Base-by-base conservation (phyloP, 2,888 invertebrate species). In the Portevinia maculata region DNA sequence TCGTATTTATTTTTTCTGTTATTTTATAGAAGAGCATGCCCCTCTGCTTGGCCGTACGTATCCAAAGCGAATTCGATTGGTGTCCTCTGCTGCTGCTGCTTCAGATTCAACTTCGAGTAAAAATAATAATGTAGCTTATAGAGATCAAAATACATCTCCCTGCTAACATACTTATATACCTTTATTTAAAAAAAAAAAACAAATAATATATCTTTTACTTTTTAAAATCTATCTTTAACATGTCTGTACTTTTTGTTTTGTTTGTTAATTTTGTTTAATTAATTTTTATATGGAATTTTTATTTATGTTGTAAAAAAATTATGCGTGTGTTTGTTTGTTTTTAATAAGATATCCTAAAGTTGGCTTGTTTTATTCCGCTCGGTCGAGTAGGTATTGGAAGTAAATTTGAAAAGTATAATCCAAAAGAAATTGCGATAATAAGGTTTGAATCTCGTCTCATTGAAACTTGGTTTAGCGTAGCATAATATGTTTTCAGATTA, bases 21-120 rank as follows among this genome's bases (percentile, higher is more conserved):
- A 79, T 86, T 86, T 85, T 91, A 88, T 91, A 91, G 92, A 92
- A 89, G 91, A 92, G 91, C 91, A 92, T 91, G 91, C 90, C 87
- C 91, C 92, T 88, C 90, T 92, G 90, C 91, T 92, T 89, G 90
- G 90, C 88, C 90, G 90, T 88, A 89, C 89, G 85, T 89, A 89
- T 87, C 87, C 70, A 62, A 86, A 86, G 84, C 84, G 85, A 85
- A 84, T 84, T 83, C 85, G 75, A 75, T 85, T 86, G 85, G 83
- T 84, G 79, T 83, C 86, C 76, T 71, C 83, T 84, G 84, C 86
- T 84, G 76, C 86, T 67, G 76, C 84, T 55, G 79, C 84, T 85
- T 84, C 85, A 79, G 79, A 71, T 79, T 87, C 71, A 71, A 67
- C 85, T 79, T 75, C 84, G 60, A 79, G 79, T 75, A 85, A 85